Percentiles rank a stretch among this genome's conserved stretches.
Evolutionary conservation across 2,113 vertebrate species (phyloP).

Genomic region (Hemiscyllium ocellatum): DNA sequence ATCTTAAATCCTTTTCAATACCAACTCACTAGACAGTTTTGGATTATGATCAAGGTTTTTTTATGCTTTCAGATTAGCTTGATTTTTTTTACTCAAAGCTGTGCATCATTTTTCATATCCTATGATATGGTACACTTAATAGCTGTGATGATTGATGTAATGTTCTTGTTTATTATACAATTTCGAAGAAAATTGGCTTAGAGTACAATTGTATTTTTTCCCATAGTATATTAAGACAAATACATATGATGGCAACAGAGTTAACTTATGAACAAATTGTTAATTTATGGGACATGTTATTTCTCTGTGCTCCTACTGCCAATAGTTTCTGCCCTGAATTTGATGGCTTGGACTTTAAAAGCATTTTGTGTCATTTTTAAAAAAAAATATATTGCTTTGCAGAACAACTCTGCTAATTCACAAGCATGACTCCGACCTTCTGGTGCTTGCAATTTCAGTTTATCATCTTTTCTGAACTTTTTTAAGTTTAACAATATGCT

Average conservation of each 20-base stretch:
- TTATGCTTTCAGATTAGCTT: background rate
- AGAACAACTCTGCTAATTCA: too few relatives aligned
- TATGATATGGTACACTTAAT: background rate
- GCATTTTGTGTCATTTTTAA: background rate
- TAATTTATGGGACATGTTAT: background rate
- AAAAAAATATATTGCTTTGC: background rate
- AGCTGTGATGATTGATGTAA: background rate
- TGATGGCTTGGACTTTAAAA: background rate
- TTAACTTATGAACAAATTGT: background rate
- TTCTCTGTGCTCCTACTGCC: background rate
- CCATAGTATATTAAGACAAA: background rate
- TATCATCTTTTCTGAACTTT: too few relatives aligned
- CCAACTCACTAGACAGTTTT: background rate
- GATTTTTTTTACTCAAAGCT: background rate
- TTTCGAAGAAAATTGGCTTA: background rate
- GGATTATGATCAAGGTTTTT: background rate
- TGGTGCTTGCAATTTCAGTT: too few relatives aligned
- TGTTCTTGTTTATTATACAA: background rate
- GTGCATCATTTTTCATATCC: background rate
- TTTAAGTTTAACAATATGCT: too few relatives aligned
- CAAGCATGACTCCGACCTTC: too few relatives aligned
- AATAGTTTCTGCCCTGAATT: background rate
- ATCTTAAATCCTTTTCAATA: constrained; percentile 13
- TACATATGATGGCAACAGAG: background rate
- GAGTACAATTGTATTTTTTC: background rate